Evolutionary conservation across 2,113 vertebrate species (phyloP).

Genomic region (Propithecus coquereli): DNA sequence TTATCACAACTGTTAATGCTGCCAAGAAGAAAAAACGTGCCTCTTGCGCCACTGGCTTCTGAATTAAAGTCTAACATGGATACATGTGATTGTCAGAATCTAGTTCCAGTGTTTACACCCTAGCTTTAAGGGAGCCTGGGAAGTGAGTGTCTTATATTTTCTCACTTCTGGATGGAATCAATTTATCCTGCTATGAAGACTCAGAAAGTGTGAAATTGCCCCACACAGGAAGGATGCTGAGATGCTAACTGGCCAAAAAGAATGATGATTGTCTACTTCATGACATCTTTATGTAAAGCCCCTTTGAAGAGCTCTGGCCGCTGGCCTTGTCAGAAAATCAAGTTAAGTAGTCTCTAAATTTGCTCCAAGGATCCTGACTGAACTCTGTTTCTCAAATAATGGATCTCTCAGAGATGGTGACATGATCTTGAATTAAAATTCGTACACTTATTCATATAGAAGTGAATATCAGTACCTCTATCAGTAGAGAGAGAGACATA

Average conservation of each 20-base stretch:
- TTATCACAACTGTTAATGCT: background rate
- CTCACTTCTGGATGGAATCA: background rate
- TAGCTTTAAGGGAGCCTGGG: background rate
- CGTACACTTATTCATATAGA: constrained; percentile 16
- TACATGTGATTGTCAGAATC: background rate
- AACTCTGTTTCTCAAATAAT: constrained; percentile 31
- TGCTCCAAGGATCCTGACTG: constrained; percentile 41
- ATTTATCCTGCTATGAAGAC: constrained; percentile 34
- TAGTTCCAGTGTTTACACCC: background rate
- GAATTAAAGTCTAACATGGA: background rate
- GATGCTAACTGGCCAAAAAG: constrained; percentile 23
- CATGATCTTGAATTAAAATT: constrained; percentile 47
- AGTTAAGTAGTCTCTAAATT: constrained; percentile 48
- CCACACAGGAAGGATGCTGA: background rate
- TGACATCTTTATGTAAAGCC: constrained; percentile 55
- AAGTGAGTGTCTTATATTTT: constrained; percentile 11
- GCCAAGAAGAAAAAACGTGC: background rate
- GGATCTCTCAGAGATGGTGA: constrained; percentile 15
- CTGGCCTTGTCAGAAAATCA: constrained; percentile 47
- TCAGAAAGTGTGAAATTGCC: background rate
- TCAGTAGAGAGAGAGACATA: background rate
- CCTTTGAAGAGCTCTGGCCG: constrained; percentile 45
- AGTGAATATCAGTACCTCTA: constrained; percentile 3
- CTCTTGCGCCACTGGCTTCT: background rate
- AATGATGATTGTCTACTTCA: constrained; percentile 20